Evolutionary conservation across 2,888 invertebrate species (phyloP).

Genomic region (Frankliniella intonsa): DNA sequence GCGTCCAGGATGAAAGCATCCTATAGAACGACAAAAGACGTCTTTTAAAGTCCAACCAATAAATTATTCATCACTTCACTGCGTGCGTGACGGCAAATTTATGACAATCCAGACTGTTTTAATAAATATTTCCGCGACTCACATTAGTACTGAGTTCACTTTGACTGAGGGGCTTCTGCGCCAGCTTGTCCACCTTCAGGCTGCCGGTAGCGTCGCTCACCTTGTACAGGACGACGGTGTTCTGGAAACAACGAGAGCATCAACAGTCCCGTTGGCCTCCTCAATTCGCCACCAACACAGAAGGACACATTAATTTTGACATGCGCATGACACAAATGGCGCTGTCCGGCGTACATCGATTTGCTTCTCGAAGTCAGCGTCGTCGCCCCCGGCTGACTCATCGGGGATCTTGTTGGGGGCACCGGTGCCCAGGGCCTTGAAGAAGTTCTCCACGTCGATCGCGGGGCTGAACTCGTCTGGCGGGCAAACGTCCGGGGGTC

Average conservation of each 20-base stretch:
- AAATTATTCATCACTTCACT: no score
- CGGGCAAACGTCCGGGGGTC: slow-evolving; percentile 27
- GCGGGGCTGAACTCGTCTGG: slow-evolving; percentile 61
- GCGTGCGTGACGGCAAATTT: no score
- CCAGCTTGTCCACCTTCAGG: slow-evolving; percentile 61
- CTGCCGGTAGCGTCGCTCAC: slow-evolving; percentile 65
- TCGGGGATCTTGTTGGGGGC: slow-evolving; percentile 62
- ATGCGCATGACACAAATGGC: background rate
- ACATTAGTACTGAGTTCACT: slow-evolving; percentile 66
- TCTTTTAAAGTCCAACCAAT: no score
- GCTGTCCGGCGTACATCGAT: slow-evolving; percentile 50
- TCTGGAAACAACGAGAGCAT: slow-evolving; percentile 39
- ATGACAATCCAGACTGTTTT: slow-evolving; percentile 28
- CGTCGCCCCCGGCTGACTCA: slow-evolving; percentile 69
- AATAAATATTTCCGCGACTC: slow-evolving; percentile 40
- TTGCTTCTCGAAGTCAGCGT: slow-evolving; percentile 64
- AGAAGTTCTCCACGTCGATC: slow-evolving; percentile 65
- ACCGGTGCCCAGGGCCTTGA: slow-evolving; percentile 74
- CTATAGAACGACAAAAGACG: slow-evolving; percentile 44
- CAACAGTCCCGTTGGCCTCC: background rate
- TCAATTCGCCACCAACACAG: background rate
- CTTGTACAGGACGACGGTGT: slow-evolving; percentile 61
- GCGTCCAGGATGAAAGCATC: slow-evolving; percentile 80
- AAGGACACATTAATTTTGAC: no score
- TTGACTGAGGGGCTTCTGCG: slow-evolving; percentile 67